These are phyloP conservation scores for Pygocentrus nattereri DNA, from an alignment of 2,797 vertebrate species.

Conservation along the genomic window DNA sequence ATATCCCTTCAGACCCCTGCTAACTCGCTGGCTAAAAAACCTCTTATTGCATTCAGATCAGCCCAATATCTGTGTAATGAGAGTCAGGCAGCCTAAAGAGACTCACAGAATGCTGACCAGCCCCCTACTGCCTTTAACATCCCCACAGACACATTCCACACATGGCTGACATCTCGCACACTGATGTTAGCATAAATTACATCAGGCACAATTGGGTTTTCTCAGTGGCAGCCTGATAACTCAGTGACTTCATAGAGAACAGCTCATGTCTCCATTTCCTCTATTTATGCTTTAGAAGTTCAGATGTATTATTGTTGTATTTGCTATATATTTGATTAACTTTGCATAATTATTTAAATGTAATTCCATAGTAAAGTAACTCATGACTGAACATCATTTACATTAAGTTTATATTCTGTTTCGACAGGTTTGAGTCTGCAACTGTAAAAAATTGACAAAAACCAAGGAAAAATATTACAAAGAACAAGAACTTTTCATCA, in stretches of 20 bases:
- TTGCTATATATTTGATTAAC: not conserved
- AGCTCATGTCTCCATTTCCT: not conserved
- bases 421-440: not conserved
- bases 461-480: too few relatives aligned
- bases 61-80: slow-evolving; percentile 29
- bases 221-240: not conserved
- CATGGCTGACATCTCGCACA: not conserved
- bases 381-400: not conserved
- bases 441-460: too few relatives aligned
- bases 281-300: not conserved
- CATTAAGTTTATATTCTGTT: not conserved
- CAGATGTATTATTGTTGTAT: not conserved
- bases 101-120: slow-evolving; percentile 11
- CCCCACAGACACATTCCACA: not conserved
- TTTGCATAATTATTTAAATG: not conserved
- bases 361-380: not conserved
- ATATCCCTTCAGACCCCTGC: slow-evolving; percentile 16
- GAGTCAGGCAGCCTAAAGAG: slow-evolving; percentile 12
- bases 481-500: too few relatives aligned
- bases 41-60: slow-evolving; percentile 43
- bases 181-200: slow-evolving; percentile 11
- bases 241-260: not conserved
- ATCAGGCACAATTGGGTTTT: not conserved
- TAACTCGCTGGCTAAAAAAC: slow-evolving; percentile 16
- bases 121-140: slow-evolving; percentile 9